Percentiles rank a stretch among this genome's conserved stretches.
phyloP scores from a whole-genome alignment of 2,888 invertebrate genomes.

The Phasia obesa region DNA sequence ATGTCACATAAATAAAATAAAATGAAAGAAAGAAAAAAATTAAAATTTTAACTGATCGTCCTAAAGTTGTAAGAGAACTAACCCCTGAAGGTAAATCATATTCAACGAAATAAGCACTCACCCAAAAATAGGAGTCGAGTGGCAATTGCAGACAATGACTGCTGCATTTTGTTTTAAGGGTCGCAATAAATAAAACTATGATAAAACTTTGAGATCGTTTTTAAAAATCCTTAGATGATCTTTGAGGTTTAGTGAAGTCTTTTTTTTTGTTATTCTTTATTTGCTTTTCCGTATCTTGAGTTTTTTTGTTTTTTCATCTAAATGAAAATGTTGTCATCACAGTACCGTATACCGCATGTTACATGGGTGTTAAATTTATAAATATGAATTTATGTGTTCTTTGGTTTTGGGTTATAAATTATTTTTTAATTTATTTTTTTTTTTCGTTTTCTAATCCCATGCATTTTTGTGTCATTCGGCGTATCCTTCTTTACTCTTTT shows the following conservation, averaged over 20 bases:
- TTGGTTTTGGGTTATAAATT: slow-evolving; percentile 59
- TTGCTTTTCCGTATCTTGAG: no score
- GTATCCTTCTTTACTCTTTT: slow-evolving; percentile 42
- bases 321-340: slow-evolving; percentile 22
- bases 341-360: slow-evolving; percentile 49
- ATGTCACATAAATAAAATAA: slow-evolving; percentile 80
- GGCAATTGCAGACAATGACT: slow-evolving; percentile 35
- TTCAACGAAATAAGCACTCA: slow-evolving; percentile 34
- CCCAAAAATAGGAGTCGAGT: slow-evolving; percentile 62
- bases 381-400: slow-evolving; percentile 18
- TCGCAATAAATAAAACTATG: slow-evolving; percentile 51
- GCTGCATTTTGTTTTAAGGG: slow-evolving; percentile 33
- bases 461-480: slow-evolving; percentile 46
- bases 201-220: slow-evolving; percentile 49
- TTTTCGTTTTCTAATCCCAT: slow-evolving; percentile 42
- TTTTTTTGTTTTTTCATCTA: no score
- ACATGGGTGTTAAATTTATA: slow-evolving; percentile 65
- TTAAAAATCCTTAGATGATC: slow-evolving; percentile 11
- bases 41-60: slow-evolving; percentile 22
- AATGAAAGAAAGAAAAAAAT: slow-evolving; percentile 45
- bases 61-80: slow-evolving; percentile 11
- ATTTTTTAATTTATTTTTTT: slow-evolving; percentile 56
- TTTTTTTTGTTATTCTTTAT: background rate
- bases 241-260: background rate
- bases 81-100: slow-evolving; percentile 54